Percentiles rank a stretch among this genome's conserved stretches.
Evolutionary conservation across 1,140 invertebrate species (phyloP).

Genomic region (Nasonia vitripennis): DNA sequence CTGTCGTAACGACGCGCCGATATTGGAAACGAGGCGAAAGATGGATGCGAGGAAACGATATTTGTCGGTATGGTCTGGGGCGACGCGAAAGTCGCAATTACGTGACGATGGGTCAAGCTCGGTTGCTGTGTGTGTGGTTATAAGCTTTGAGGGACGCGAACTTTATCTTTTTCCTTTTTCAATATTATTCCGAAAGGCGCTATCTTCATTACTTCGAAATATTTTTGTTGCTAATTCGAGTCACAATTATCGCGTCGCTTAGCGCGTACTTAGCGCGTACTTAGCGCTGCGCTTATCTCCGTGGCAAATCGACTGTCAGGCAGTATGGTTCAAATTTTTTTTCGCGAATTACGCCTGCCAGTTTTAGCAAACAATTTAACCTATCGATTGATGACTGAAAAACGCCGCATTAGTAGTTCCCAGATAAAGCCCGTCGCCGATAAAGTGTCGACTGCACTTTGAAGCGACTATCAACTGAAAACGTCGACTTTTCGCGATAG

Average conservation of each 20-base stretch:
- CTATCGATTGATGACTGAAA: constrained; percentile 7
- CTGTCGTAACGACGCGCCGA: constrained; percentile 2
- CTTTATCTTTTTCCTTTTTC: not conserved
- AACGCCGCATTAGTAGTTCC: not conserved
- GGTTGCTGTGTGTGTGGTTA: not conserved
- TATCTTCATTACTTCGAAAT: not conserved
- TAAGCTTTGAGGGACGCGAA: not conserved
- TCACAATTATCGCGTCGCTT: not conserved
- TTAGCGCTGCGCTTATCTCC: too few relatives aligned
- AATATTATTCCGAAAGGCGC: not conserved
- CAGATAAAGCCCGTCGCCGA: not conserved
- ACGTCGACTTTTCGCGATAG: constrained; percentile 28
- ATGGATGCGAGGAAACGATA: constrained; percentile 40
- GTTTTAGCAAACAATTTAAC: not conserved
- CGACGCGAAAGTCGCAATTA: not conserved
- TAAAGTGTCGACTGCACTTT: constrained; percentile 4
- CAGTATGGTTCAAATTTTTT: not conserved
- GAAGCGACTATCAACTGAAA: not conserved
- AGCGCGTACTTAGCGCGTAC: too few relatives aligned
- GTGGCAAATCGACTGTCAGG: not conserved
- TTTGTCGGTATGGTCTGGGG: not conserved
- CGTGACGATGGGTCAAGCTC: not conserved
- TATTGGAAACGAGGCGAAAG: constrained; percentile 25
- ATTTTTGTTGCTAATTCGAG: not conserved
- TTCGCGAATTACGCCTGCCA: not conserved